Evolutionary conservation across 1,140 invertebrate genomes (phyloP).

Genomic region (Drosophila punjabiensis): DNA sequence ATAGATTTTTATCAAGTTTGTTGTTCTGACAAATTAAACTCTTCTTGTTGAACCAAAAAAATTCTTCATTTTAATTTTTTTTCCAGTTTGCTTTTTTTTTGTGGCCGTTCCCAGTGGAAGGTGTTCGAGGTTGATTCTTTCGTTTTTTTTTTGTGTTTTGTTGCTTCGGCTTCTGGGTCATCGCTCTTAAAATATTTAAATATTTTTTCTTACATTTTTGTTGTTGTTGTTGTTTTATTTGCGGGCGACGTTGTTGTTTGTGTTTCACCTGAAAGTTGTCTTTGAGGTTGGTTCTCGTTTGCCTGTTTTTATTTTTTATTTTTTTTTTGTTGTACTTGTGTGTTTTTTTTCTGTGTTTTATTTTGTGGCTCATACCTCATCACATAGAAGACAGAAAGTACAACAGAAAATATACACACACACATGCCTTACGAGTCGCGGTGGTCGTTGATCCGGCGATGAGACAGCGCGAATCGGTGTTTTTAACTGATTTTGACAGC

Average conservation of each 20-base stretch:
- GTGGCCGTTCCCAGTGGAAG: conserved; percentile 45
- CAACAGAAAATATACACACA: conserved; percentile 34
- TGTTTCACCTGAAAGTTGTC: conserved; percentile 81
- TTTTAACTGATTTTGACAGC: conserved; percentile 71
- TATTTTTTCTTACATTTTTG: conserved; percentile 69
- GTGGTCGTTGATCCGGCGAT: conserved; percentile 76
- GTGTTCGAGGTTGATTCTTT: conserved; percentile 62
- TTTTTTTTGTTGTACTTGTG: conserved; percentile 7
- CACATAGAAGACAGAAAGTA: conserved; percentile 70
- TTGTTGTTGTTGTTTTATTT: conserved; percentile 12
- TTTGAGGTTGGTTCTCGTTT: conserved; percentile 59
- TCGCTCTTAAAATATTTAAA: conserved; percentile 84
- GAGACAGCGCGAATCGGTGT: conserved; percentile 62
- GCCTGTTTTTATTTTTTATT: conserved; percentile 35
- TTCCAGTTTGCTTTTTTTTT: conserved; percentile 50
- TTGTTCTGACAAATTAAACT: conserved; percentile 61
- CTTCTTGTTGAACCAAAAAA: conserved; percentile 65
- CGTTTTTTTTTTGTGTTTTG: conserved; percentile 28
- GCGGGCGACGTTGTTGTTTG: conserved; percentile 50
- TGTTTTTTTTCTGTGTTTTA: conserved; percentile 3
- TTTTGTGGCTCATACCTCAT: conserved; percentile 54
- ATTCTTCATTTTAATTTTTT: conserved; percentile 66
- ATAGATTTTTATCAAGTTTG: conserved; percentile 58
- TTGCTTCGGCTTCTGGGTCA: conserved; percentile 75
- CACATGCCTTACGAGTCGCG: conserved; percentile 28